Base-by-base conservation (phyloP, 2,888 invertebrate genomes). In the Bellardia pandia region DNA sequence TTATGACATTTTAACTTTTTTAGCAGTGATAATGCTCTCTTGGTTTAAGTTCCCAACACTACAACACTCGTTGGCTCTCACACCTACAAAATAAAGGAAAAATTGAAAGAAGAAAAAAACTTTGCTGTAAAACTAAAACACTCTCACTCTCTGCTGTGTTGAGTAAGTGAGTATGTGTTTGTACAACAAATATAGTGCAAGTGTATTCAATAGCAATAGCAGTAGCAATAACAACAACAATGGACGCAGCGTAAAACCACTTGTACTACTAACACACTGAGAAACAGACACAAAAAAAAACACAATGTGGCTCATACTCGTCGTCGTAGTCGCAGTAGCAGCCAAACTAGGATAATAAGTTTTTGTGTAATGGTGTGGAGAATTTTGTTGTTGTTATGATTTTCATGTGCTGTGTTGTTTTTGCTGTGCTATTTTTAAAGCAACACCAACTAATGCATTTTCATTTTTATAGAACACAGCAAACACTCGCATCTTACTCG, bases 201-300 rank as follows among this genome's bases (percentile, higher is more conserved):
- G 68, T 85, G 87, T 81, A 71, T 86, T 75, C 56, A 71, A 81
- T 66, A 80, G 14, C 37, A 75, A 56, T n/a, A 62, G 5, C 14
- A 48, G 64, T 5, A 56, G 13, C 69, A 62, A 60, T 6, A 60
- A 60, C 5, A 79, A 79, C 58, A 74, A 66, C 64, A 74, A 69
- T 42, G 14, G 64, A 78, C 69, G 68, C 62, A 75, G 77, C 77
- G 85, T 87, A 71, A 85, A 85, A 76, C 58, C 81, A 87, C 87
- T 87, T 87, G 87, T 87, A 78, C 87, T 85, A 87, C 87, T 87
- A 87, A 87, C 87, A 87, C 87, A 87, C 82, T 87, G 87, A 87
- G 85, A 85, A 78, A 85, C 79, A 87, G 87, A 87, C 85, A 87
- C 83, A 83, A 83, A 69, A 84, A 69, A 84, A 78, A 85, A 42